Evolutionary conservation across 1,140 invertebrate genomes (phyloP).

Genomic region (Papilio glaucus): DNA sequence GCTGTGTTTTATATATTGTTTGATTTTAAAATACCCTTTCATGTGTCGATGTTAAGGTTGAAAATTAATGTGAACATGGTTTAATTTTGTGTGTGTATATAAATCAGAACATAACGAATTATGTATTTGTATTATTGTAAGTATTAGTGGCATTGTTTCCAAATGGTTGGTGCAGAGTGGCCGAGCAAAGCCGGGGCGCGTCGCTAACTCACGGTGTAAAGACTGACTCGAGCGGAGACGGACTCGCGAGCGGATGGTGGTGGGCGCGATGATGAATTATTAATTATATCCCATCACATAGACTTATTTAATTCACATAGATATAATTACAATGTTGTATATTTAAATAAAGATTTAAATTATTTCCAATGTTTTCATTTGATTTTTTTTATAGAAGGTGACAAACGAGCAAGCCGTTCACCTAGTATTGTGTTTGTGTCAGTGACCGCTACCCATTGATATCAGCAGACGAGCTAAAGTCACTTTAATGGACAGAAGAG

Average conservation of each 20-base stretch:
- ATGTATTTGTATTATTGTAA: slow-evolving; percentile 15
- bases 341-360: slow-evolving; percentile 79
- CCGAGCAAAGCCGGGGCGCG: not conserved
- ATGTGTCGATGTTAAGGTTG: slow-evolving; percentile 35
- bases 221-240: slow-evolving; percentile 54
- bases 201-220: not conserved
- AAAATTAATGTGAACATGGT: slow-evolving; percentile 36
- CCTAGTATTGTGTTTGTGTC: too few species aligned
- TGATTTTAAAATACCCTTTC: slow-evolving; percentile 37
- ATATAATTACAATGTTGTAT: slow-evolving; percentile 77
- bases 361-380: too few species aligned
- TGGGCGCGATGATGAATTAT: slow-evolving; percentile 45
- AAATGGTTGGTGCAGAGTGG: not conserved
- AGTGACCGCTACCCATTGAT: too few species aligned
- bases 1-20: not conserved
- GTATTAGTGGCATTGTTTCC: not conserved
- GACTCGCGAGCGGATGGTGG: slow-evolving; percentile 29
- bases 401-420: too few species aligned
- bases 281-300: slow-evolving; percentile 66
- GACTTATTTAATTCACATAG: slow-evolving; percentile 72
- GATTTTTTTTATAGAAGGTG: too few species aligned
- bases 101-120: not conserved
- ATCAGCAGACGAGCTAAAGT: too few species aligned
- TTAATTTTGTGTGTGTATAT: not conserved
- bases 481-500: too few species aligned